phyloP scores from a whole-genome alignment of 2,113 vertebrate genomes.

The Eretmochelys imbricata region DNA sequence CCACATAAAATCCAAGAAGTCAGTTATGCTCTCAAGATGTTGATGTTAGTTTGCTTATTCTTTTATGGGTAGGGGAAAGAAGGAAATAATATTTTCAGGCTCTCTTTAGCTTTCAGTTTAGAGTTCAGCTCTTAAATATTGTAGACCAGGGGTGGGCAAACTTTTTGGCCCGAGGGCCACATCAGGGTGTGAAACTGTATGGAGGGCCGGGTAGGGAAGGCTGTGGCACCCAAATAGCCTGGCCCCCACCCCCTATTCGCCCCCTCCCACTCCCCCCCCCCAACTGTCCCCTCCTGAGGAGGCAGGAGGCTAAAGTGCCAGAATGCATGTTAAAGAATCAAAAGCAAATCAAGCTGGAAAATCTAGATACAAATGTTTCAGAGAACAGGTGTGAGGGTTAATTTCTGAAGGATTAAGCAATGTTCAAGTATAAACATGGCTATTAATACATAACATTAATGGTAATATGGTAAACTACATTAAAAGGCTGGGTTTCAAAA shows the following conservation, averaged over 20 bases:
- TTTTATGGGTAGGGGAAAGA: conserved; percentile 20
- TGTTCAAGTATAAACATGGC: background rate
- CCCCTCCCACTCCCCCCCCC: no score
- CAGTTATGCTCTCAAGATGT: conserved; percentile 29
- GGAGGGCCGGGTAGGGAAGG: no score
- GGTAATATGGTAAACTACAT: background rate
- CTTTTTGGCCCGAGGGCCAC: no score
- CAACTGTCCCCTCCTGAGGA: no score
- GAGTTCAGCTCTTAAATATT: conserved; percentile 33
- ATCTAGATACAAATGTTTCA: background rate
- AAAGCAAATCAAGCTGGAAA: background rate
- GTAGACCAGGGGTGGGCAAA: background rate
- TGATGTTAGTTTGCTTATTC: background rate
- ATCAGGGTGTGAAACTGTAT: no score
- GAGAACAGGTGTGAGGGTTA: background rate
- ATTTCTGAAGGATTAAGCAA: background rate
- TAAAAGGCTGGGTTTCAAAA: background rate
- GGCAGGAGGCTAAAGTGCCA: background rate
- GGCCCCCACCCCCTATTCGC: no score
- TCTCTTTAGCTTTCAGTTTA: conserved; percentile 70
- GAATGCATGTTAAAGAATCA: background rate
- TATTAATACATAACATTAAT: background rate
- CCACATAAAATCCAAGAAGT: conserved; percentile 21
- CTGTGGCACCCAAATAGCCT: no score
- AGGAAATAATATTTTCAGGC: conserved; percentile 41